Base-by-base conservation (phyloP, 2,113 vertebrate genomes). In the Pachyramphus minor region DNA sequence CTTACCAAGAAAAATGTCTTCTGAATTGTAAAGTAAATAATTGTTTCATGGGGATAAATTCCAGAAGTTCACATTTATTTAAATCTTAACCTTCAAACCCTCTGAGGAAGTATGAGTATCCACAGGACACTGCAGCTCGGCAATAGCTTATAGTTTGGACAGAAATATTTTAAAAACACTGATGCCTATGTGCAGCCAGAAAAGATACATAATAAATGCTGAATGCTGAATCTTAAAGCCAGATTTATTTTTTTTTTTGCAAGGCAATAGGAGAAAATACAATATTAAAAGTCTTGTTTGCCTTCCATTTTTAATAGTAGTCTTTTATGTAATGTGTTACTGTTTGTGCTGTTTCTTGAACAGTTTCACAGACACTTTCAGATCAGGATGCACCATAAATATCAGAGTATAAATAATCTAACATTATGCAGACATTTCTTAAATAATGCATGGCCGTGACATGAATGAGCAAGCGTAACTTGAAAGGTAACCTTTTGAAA, bases 371-470 rank as follows among this genome's bases (percentile, higher is more conserved):
- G 27, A 90, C 83, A 21, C 41, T 96, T 96, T 96, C 89, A 95
- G 90, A 96, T 92, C 49, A 95, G 27, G 75, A 88, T 87, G 69
- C 89, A 66, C 56, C 73, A 90, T 93, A 95, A 94, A 94, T 94
- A 87, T 95, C 82, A 95, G 56, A 72, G 47, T 87, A 93, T 92
- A 95, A 96, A 95, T 93, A 96, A 97, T 87, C 88, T 93, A 84
- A 93, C 45, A 56, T 97, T 90, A 81, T 84, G 80, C 47, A 96
- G 77, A 59, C 53, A 53, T 52, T 94, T 97, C 64, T 86, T 95
- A 89, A 97, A 96, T 95, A 91, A 95, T 87, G 49, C 67, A 93
- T 97, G 42, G 11, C 44, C 50, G 30, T 77, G 60, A 95, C 55
- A 87, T 89, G 84, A 96, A 92, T 66, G 33, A 96, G 74, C 74